Evolutionary conservation across 2,797 vertebrate species (phyloP), one percentile per base, ranked within the genome.

Genomic region (Clarias platycephalus): DNA sequence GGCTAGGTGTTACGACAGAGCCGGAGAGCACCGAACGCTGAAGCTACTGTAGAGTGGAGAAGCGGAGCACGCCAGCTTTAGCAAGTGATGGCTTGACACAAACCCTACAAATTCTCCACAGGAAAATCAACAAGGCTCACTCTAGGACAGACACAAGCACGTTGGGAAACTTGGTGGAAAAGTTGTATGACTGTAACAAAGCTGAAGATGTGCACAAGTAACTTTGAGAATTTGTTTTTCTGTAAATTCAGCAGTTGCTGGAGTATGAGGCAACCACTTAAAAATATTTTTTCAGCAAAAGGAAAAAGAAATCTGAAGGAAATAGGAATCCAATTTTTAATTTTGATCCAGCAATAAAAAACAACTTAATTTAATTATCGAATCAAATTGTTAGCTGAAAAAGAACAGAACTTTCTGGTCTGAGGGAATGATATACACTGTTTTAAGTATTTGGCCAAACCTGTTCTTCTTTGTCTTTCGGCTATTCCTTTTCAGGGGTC

Each of bases 1-100:
- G 68, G 72, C 60, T 83, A 55, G 75, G 81, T 83, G 85, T 86
- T 34, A 78, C 1, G 34, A 18, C 18, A 37, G 67, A 83, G 60
- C 40, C 15, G 5, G 60, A 80, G 15, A 9, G 76, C 75, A 57
- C 37, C 12, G 34, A 79, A 77, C 18, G 37, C 37, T 55, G 44
- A 55, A 53, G 68, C 77, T 10, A n/a, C n/a, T n/a, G n/a, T n/a
- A 13, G 40, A 55, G 12, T 1, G 28, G 24, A 58, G 31, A 71
- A 26, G 24, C 0, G 26, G 37, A 85, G 68, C 24, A 62, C 18
- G 55, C 28, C 60, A 40, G 22, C 28, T 31, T 64, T 28, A 57
- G 4, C 0, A 44, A 68, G 44, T 53, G 49, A 67, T 2, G 63
- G 63, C 20, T 68, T 68, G 44, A 81, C 44, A 81, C 40, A 22